Base-by-base conservation (phyloP, 1,140 invertebrate species). In the Ceratina calcarata region DNA sequence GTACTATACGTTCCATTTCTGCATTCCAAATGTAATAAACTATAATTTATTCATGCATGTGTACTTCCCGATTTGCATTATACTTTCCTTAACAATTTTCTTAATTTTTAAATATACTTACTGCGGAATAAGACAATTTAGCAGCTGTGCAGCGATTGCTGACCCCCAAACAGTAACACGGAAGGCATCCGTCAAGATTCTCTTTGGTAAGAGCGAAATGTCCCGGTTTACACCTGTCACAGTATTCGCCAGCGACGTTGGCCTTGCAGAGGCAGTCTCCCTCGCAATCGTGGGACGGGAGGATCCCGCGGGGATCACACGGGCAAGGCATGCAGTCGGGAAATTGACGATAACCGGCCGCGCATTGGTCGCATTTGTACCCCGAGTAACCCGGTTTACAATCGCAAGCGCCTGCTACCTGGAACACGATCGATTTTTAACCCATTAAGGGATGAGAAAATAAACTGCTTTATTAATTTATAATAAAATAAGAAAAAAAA, bases 131-230 rank as follows among this genome's bases (percentile, higher is more conserved):
- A 78, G 93, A 92, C 60, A 96, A 92, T 80, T 92, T 93, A 27
- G 95, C 94, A 58, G 95, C 94, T 70, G 93, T 92, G 88, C 99
- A 99, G 22, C 94, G 91, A 24, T 94, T 93, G 2, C 96, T 96
- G 6, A 98, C 94, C 45, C 97, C 98, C 27, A 98, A 99, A 92
- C 99, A 99, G 93, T 97, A 99, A 92, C 99, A 99, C 13, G 95
- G 91, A 0, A 95, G 92, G 90, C 99, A 99, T 3, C 99, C 99
- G 20, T 96, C 94, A 0, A 95, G 93, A 91, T 99, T 97, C 0
- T 95, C 93, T 22, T 91, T 92, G 45, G 95, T 94, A 71, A 99
- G 93, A 60, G 97, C 96, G 91, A 97, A 99, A 91, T 95, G 96
- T 1, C 98, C 98, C 0, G 94, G 86, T 72, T 96, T 96, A 91